Evolutionary conservation across 2,888 invertebrate genomes (phyloP), one percentile per base, ranked within the genome.

Genomic region (Eulithis prunata): DNA sequence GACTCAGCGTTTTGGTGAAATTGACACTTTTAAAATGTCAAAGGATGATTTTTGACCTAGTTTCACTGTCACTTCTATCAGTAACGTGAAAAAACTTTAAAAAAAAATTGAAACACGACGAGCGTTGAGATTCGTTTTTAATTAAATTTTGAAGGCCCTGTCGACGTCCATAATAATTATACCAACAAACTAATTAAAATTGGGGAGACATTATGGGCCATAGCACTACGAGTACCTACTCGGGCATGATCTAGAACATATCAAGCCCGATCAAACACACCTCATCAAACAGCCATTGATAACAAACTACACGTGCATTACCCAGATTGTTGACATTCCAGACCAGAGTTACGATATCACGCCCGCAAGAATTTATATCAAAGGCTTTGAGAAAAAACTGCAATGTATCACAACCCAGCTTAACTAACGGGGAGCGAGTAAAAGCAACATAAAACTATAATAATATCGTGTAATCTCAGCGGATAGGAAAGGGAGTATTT

Each of bases 1-100:
- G 72, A 77, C 77, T 71, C 70, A 67, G 69, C 55, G 46, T 76
- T 75, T 79, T 75, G 72, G 70, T 65, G 46, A 61, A 70, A 74
- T 69, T 54, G 51, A n/a, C 51, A 36, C 11, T 10, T 54, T 4
- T 12, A 4, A 54, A 60, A 52, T 21, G 52, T 63, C 47, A 63
- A 56, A 47, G 51, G 28, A 6, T 38, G 13, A 45, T 14, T 14
- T 43, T 56, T 43, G 51, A 21, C 21, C 49, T 21, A 49, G 49
- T 49, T 49, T 49, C 10, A 8, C 10, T 41, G 41, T 41, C 1
- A 8, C 41, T 41, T 10, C 41, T 38, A 38, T 6, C 41, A 41
- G 8, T 11, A 8, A 41, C 8, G 8, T 11, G 5, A 7, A 8
- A 8, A 41, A 41, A 32, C n/a, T n/a, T n/a, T n/a, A n/a, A 32